Evolutionary conservation across 2,888 invertebrate species (phyloP), one percentile per base, ranked within the genome.

Genomic region (Andrena marginata): DNA sequence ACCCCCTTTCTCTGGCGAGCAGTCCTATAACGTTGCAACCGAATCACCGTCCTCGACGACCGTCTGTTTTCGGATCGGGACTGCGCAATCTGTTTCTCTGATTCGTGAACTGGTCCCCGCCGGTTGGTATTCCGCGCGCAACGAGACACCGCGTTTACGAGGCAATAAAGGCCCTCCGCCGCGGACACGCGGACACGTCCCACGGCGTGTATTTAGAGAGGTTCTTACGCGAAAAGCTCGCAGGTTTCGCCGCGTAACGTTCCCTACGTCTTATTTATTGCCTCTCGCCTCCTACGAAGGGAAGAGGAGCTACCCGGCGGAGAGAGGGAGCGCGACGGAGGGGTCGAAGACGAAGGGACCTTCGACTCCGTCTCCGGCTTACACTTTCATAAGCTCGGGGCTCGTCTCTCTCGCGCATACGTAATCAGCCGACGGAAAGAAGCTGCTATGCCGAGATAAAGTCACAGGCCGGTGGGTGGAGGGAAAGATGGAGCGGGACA

Each of bases 351-450:
- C 56, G 69, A 42, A 51, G 63, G 67, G 60, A 26, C 48, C 65
- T 64, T 64, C 56, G 72, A 74, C 72, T 82, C 80, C 88, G 87
- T 87, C 89, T 90, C 90, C 88, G 87, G 87, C 89, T 90, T 90
- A 90, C 89, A 90, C 89, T 91, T 91, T 92, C 92, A 90, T 90
- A 91, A 92, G 89, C 89, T 86, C 77, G 85, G 84, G 65, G 23
- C 85, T 65, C 82, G 80, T 83, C 87, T 88, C 85, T 82, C 87
- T 88, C 85, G 84, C 82, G 91, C 90, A 92, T 92, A 90, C 91
- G 88, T 91, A 92, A 92, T 92, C 90, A 91, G 89, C 84, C 86
- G 82, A 81, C 79, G 86, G 89, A 88, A 91, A 90, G 88, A 89
- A 91, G 89, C 89, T 85, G 87, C 87, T 87, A 73, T 76, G 83